These are phyloP conservation scores for Invenusta paracnida DNA, from an alignment of 2,888 invertebrate species.

Conservation along the genomic window DNA sequence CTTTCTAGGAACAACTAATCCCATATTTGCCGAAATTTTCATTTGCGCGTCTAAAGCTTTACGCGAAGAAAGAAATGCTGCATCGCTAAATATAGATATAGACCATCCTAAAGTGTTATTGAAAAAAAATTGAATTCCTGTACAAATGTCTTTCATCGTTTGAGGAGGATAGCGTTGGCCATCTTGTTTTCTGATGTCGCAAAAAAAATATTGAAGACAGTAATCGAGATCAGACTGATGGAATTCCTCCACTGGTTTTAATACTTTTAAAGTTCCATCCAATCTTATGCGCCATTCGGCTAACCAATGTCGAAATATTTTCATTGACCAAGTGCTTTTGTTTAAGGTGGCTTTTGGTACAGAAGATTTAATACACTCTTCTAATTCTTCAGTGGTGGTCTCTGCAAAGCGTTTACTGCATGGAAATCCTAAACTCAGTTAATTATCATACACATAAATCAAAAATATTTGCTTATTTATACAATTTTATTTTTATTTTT, in stretches of 20 bases:
- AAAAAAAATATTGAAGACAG: slow-evolving; percentile 11
- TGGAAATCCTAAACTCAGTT: background rate
- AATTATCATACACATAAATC: background rate
- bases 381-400: slow-evolving; percentile 1
- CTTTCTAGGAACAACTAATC: background rate
- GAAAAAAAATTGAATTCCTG: slow-evolving; percentile 1
- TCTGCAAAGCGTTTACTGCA: slow-evolving; percentile 5
- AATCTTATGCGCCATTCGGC: slow-evolving; percentile 8
- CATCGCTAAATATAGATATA: slow-evolving; percentile 18
- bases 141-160: slow-evolving; percentile 7
- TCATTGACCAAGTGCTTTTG: slow-evolving; percentile 27
- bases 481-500: no score
- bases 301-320: slow-evolving; percentile 13
- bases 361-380: slow-evolving; percentile 34
- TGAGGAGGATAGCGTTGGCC: slow-evolving; percentile 17
- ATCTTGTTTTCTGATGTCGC: background rate
- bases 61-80: background rate
- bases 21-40: slow-evolving; percentile 14
- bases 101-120: background rate
- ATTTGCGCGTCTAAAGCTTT: slow-evolving; percentile 7
- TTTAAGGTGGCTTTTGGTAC: slow-evolving; percentile 27
- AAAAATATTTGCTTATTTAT: no score
- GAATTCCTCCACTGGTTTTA: slow-evolving; percentile 7
- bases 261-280: slow-evolving; percentile 3
- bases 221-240: background rate